phyloP scores from a whole-genome alignment of 2,113 vertebrate genomes.

The Nerophis ophidion region DNA sequence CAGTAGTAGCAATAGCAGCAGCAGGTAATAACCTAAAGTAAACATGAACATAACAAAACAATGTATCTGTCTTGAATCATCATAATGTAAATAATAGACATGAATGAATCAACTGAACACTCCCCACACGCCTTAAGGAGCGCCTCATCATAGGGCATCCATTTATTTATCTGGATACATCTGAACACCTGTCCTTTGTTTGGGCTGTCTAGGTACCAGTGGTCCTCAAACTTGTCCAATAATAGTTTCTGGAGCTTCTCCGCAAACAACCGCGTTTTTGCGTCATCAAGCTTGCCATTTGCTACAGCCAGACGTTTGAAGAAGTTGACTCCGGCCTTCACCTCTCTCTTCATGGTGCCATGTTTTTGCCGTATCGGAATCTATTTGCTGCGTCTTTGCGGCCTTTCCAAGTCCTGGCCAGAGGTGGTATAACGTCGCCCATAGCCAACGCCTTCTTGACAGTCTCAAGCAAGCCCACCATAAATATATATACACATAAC shows the following conservation, averaged over 20 bases:
- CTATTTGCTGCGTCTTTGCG: slow-evolving; percentile 28
- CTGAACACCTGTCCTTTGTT: slow-evolving; percentile 88
- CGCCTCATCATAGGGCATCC: too few relatives aligned
- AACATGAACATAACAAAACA: too few relatives aligned
- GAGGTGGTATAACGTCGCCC: slow-evolving; percentile 43
- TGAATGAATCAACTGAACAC: too few relatives aligned
- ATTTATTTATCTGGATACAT: too few relatives aligned
- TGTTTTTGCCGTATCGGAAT: slow-evolving; percentile 40
- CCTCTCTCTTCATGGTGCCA: slow-evolving; percentile 86
- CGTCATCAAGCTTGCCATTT: slow-evolving; percentile 73
- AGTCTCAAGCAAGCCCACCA: too few relatives aligned
- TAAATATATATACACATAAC: too few relatives aligned
- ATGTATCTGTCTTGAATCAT: too few relatives aligned
- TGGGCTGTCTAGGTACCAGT: slow-evolving; percentile 86
- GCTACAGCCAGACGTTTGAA: slow-evolving; percentile 79
- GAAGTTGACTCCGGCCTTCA: slow-evolving; percentile 83
- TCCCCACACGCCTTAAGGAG: too few relatives aligned
- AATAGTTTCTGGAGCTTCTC: slow-evolving; percentile 77
- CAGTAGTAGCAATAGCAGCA: too few relatives aligned
- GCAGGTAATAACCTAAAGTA: too few relatives aligned
- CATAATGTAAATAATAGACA: too few relatives aligned
- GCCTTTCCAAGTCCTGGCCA: slow-evolving; percentile 54
- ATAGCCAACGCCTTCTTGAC: slow-evolving; percentile 14
- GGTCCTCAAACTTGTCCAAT: slow-evolving; percentile 81
- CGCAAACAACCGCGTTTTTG: slow-evolving; percentile 76